Conservation (phyloP, 2,113 vertebrate genomes). For the Cettia cetti region DNA sequence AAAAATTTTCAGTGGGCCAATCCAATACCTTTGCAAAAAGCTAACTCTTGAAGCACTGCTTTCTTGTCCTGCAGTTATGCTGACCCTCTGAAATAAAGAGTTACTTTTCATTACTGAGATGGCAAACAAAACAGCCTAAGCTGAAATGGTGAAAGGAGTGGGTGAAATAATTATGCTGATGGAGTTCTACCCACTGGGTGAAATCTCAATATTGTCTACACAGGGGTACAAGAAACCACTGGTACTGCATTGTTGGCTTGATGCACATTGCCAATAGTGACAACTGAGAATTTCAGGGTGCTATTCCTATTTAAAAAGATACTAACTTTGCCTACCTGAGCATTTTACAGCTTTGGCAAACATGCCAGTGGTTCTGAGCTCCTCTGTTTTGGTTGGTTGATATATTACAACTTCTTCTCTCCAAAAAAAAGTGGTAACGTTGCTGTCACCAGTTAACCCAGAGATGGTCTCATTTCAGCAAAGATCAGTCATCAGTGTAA, state of each 20-base stretch:
- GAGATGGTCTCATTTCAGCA: not conserved
- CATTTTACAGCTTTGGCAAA: not conserved
- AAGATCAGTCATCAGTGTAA: not conserved
- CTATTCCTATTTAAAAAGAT: not conserved
- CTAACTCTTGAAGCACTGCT: not conserved
- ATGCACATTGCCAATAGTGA: not conserved
- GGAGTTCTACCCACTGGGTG: not conserved
- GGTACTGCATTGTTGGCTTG: not conserved
- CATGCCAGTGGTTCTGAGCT: not conserved
- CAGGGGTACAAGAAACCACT: not conserved
- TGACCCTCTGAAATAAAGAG: not conserved
- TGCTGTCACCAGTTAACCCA: not conserved
- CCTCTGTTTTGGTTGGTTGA: not conserved
- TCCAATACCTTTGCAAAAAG: not conserved
- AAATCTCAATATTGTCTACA: not conserved
- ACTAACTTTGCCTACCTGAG: not conserved
- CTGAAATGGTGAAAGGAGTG: not conserved
- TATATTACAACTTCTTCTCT: not conserved
- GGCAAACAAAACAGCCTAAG: not conserved
- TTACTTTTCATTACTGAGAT: not conserved
- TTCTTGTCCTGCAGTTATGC: not conserved
- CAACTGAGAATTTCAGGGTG: not conserved
- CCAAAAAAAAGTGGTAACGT: not conserved
- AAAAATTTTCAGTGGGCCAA: not conserved
- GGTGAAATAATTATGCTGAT: not conserved